Percentiles rank a stretch among this genome's conserved stretches.
phyloP scores from a whole-genome alignment of 2,113 vertebrate species.

The Columba janthina region DNA sequence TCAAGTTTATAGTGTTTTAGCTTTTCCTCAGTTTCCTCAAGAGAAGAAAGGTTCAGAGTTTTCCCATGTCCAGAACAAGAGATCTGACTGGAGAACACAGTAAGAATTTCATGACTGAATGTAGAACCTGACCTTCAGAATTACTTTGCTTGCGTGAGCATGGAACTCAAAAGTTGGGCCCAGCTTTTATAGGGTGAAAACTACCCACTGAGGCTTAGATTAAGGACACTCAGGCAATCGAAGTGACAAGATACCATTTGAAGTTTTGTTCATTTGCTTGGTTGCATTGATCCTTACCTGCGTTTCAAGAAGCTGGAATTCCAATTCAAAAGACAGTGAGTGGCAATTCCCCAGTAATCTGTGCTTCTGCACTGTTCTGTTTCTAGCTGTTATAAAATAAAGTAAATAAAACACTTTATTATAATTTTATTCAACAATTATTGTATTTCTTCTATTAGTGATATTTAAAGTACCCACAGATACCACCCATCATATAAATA shows the following conservation, averaged over 20 bases:
- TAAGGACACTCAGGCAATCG: neutral
- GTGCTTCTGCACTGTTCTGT: constrained; percentile 69
- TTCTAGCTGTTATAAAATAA: constrained; percentile 64
- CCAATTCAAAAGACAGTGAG: constrained; percentile 81
- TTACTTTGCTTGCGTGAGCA: neutral
- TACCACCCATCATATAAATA: neutral
- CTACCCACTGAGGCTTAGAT: neutral
- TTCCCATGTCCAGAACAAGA: neutral
- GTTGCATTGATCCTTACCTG: constrained; percentile 73
- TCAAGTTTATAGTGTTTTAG: neutral
- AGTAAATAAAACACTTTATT: neutral
- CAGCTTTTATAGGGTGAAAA: neutral
- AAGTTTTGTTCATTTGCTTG: neutral
- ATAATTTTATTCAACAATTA: neutral
- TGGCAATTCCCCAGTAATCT: constrained; percentile 79
- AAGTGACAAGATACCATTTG: neutral
- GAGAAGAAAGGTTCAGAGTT: neutral
- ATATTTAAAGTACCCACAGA: neutral
- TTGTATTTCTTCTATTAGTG: neutral
- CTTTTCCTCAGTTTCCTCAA: neutral
- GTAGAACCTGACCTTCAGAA: neutral
- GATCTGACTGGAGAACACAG: fast-evolving
- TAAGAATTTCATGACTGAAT: neutral
- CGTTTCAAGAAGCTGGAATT: constrained; percentile 83
- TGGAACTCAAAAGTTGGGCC: neutral